These are phyloP conservation scores for Yponomeuta plumbellus DNA, from an alignment of 2,888 invertebrate species.

Conservation along the genomic window DNA sequence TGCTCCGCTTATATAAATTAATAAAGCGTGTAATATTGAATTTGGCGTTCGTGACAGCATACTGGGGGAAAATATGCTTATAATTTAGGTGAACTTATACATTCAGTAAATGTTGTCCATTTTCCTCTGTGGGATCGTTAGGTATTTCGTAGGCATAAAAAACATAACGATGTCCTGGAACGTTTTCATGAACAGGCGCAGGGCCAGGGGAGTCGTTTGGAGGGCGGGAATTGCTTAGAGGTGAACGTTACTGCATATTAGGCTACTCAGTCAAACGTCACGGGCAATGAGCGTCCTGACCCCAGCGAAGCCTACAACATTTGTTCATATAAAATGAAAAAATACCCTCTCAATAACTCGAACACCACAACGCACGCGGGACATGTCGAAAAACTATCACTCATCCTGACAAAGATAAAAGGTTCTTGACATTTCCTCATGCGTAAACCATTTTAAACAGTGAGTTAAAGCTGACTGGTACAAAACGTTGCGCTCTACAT, in stretches of 20 bases:
- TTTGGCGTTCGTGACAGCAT: not conserved
- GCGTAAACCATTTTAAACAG: not conserved
- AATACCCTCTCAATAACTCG: constrained; percentile 21
- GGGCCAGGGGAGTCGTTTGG: constrained; percentile 51
- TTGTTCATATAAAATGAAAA: constrained; percentile 34
- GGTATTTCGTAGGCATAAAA: constrained; percentile 28
- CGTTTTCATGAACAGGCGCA: constrained; percentile 41
- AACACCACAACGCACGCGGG: constrained; percentile 14
- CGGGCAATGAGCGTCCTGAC: constrained; percentile 48
- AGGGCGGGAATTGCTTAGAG: constrained; percentile 55
- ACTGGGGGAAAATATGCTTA: not conserved
- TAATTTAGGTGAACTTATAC: not conserved
- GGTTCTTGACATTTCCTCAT: constrained; percentile 25
- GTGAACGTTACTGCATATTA: constrained; percentile 45
- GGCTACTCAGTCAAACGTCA: constrained; percentile 51
- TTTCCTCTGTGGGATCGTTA: not conserved
- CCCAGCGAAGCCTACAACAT: constrained; percentile 38
- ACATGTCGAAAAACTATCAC: constrained; percentile 34
- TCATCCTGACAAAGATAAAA: constrained; percentile 36
- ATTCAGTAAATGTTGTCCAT: not conserved
- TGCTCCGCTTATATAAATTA: constrained; percentile 9
- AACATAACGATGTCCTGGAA: constrained; percentile 45
- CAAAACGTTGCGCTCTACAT: not conserved
- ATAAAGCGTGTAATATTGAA: constrained; percentile 5
- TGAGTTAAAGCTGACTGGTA: not conserved